Evolutionary conservation across 2,113 vertebrate species (phyloP), one percentile per base, ranked within the genome.

Genomic region (Phoxinus phoxinus): DNA sequence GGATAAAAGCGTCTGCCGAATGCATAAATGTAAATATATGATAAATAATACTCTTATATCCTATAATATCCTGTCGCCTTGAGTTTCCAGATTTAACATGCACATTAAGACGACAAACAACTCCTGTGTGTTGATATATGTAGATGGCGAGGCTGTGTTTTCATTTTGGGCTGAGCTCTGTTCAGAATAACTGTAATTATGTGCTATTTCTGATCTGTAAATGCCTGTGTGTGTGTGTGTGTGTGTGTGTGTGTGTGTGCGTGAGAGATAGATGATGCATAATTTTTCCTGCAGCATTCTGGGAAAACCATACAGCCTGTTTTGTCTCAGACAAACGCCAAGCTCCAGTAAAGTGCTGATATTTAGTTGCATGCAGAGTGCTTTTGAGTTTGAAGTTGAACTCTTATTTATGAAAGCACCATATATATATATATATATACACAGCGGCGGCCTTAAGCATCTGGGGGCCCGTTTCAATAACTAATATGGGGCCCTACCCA

Each of bases 191-290:
- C 79, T 81, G 41, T 81, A 81, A 81, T 81, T 81, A 81, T 67
- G 61, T 65, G 59, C 79, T 81, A 81, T 81, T 81, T 65, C 59
- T 65, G 76, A 79, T 51, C 73, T 48, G 23, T 51, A 59, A n/a
- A 51, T 72, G 44, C 11, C 1, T 13, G 67, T 11, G 32, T 65
- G 25, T 65, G 11, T 25, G 27, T 69, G n/a, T 56, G 30, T 74
- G 17, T 78, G 74, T 35, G n/a, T n/a, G n/a, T n/a, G n/a, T n/a
- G 81, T 89, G 84, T 84, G 86, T 84, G 83, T 27, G 15, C 1
- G 23, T 2, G 27, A 7, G 30, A 6, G 27, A 65, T 7, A 21
- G 32, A 69, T 37, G 67, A 71, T 23, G 67, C 67, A n/a, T 8
- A 9, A 35, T 17, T 79, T 59, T 3, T 61, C 53, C 32, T 61